A percentile compares a stretch with the other conserved stretches of the same genome.
Evolutionary conservation across 2,888 invertebrate genomes (phyloP).

Genomic region (Tuta absoluta): DNA sequence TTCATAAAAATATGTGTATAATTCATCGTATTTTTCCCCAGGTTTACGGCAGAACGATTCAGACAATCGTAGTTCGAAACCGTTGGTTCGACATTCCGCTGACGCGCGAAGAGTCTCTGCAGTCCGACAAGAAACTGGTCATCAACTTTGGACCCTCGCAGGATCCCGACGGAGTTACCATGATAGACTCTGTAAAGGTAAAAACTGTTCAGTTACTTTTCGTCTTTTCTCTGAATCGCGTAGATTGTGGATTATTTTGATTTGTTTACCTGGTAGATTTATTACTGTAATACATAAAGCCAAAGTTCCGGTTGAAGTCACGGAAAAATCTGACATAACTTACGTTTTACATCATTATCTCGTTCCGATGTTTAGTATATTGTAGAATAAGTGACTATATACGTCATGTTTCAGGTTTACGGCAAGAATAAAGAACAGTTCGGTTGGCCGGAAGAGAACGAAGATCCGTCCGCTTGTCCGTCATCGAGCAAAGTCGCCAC

Average conservation of each 20-base stretch:
- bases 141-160: conserved; percentile 92
- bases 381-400: not conserved
- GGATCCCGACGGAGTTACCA: conserved; percentile 93
- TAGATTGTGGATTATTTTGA: too few species aligned
- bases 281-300: too few species aligned
- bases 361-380: too few species aligned
- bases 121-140: conserved; percentile 94
- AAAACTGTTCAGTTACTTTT: too few species aligned
- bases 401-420: conserved; percentile 80
- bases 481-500: conserved; percentile 71
- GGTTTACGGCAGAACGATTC: conserved; percentile 88
- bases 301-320: too few species aligned
- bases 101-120: conserved; percentile 95
- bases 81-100: conserved; percentile 98
- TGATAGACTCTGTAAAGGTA: conserved; percentile 96
- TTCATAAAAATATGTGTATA: not conserved
- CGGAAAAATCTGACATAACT: too few species aligned
- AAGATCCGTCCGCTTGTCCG: conserved; percentile 83
- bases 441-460: conserved; percentile 98
- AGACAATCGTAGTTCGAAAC: conserved; percentile 86
- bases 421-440: conserved; percentile 97
- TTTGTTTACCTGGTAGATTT: too few species aligned
- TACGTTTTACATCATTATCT: too few species aligned
- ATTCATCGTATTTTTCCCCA: conserved; percentile 40
- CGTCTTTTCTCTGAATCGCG: too few species aligned